Conservation (phyloP, 2,797 vertebrate genomes). For the Arrhamphus sclerolepis region DNA sequence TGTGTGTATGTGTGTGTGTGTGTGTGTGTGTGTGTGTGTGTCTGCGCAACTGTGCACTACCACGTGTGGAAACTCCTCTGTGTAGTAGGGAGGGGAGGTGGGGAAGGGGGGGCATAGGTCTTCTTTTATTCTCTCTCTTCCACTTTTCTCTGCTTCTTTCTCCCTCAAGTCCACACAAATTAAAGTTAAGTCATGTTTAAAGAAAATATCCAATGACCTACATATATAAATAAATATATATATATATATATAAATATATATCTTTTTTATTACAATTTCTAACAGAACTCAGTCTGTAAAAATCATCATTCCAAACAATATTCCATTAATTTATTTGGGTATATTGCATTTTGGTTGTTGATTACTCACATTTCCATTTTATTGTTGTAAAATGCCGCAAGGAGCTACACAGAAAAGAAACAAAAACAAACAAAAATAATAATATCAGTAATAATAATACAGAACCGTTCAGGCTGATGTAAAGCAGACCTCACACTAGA, state of each 20-base stretch:
- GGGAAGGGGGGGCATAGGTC: constrained; percentile 64
- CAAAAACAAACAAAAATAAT: constrained; percentile 13
- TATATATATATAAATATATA: constrained; percentile 75
- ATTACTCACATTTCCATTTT: constrained; percentile 68
- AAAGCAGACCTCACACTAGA: constrained; percentile 62
- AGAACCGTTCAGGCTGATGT: constrained; percentile 33
- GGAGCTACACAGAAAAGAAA: constrained; percentile 36
- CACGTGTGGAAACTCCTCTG: constrained; percentile 54
- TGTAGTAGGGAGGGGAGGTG: constrained; percentile 21
- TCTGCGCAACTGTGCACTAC: constrained; percentile 32
- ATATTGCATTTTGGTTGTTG: constrained; percentile 70
- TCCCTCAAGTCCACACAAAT: constrained; percentile 71
- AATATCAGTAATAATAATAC: too few species aligned
- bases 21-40: constrained; percentile 21
- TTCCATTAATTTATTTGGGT: constrained; percentile 68
- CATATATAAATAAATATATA: constrained; percentile 73
- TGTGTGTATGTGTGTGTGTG: constrained; percentile 26
- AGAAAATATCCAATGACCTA: constrained; percentile 66
- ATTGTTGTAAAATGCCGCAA: constrained; percentile 59
- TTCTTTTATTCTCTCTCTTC: constrained; percentile 74
- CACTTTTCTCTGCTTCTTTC: constrained; percentile 69
- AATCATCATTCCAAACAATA: constrained; percentile 71
- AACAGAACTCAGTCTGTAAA: constrained; percentile 76
- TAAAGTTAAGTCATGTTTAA: constrained; percentile 72
- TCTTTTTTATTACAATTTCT: constrained; percentile 83